phyloP scores from a whole-genome alignment of 2,797 vertebrate genomes.

The Mionectes olivaceus region DNA sequence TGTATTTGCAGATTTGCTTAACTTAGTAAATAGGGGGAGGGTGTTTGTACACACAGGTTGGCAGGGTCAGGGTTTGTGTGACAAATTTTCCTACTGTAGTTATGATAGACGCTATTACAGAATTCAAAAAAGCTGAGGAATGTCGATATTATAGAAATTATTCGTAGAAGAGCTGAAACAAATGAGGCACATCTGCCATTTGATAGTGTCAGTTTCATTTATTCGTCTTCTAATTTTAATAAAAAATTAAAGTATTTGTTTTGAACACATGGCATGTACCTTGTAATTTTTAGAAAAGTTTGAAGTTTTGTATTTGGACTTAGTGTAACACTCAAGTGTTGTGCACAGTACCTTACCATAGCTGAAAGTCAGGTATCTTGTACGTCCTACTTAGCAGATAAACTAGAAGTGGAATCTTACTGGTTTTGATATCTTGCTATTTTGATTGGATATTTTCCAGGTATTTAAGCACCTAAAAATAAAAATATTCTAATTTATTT shows the following conservation, averaged over 20 bases:
- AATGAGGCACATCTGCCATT: not conserved
- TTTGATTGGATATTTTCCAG: not conserved
- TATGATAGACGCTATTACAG: not conserved
- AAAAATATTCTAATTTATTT: not conserved
- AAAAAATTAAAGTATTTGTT: not conserved
- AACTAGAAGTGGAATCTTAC: not conserved
- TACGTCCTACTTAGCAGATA: not conserved
- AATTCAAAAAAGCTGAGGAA: not conserved
- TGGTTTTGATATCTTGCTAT: not conserved
- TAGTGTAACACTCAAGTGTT: not conserved
- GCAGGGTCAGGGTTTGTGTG: not conserved
- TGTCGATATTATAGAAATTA: not conserved
- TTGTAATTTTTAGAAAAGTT: not conserved
- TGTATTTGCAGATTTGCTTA: not conserved
- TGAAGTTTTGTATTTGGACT: not conserved
- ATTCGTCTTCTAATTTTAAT: not conserved
- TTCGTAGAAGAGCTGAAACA: not conserved
- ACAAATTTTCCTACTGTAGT: not conserved
- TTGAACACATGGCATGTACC: fast-evolving
- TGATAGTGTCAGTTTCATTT: not conserved
- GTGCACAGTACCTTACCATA: not conserved
- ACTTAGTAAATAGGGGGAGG: not conserved
- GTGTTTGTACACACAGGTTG: not conserved
- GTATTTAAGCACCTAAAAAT: not conserved
- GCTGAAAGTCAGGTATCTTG: not conserved